phyloP scores from a whole-genome alignment of 2,113 vertebrate genomes.

The Tachycineta bicolor region DNA sequence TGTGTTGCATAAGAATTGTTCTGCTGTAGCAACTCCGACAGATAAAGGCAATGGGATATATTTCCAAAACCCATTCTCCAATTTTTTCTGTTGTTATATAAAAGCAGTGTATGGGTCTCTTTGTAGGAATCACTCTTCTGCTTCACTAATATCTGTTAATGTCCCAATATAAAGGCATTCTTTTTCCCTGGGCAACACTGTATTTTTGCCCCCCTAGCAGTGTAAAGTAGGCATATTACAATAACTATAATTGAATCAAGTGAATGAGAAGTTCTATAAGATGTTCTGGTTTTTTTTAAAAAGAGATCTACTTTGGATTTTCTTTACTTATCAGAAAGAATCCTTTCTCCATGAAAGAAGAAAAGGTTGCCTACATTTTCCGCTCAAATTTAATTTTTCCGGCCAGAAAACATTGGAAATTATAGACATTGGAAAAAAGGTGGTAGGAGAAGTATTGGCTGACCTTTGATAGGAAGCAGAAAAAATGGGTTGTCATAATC shows the following conservation, averaged over 20 bases:
- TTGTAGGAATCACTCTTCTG: neutral
- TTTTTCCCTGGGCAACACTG: neutral
- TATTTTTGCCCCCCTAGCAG: neutral
- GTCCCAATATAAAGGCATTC: neutral
- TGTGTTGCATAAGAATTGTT: neutral
- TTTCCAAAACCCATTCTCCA: neutral
- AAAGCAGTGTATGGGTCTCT: neutral
- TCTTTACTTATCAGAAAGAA: neutral
- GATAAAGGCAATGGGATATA: neutral
- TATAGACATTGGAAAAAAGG: neutral
- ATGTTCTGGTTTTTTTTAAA: neutral
- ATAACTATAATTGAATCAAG: neutral
- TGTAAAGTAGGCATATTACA: neutral
- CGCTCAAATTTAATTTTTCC: neutral
- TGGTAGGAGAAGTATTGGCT: neutral
- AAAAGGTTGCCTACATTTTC: neutral
- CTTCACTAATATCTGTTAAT: neutral
- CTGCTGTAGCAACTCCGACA: neutral
- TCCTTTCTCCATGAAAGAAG: neutral
- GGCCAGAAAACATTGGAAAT: too few species aligned
- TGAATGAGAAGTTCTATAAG: neutral
- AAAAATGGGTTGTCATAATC: neutral
- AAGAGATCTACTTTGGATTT: neutral
- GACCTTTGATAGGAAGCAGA: constrained; percentile 6
- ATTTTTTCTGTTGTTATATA: neutral